Conservation (phyloP, 1,140 invertebrate species). For the Caerostris darwini region DNA sequence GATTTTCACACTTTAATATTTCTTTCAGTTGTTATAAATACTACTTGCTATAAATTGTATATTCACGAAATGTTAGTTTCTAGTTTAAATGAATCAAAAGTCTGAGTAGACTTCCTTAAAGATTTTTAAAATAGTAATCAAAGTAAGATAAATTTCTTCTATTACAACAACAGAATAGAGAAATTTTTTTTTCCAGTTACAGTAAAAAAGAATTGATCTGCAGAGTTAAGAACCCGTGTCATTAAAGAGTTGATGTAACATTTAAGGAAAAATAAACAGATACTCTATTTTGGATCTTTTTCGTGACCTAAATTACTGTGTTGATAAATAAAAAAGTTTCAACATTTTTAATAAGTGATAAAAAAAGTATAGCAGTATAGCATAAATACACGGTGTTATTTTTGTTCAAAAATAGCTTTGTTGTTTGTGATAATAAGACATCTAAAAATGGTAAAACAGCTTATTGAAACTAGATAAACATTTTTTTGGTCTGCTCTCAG, state of each 20-base stretch:
- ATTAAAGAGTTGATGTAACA: background rate
- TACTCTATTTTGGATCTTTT: background rate
- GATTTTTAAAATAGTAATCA: too few relatives aligned
- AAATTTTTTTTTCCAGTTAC: background rate
- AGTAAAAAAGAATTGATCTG: background rate
- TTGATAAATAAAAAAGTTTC: background rate
- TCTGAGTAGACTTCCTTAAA: too few relatives aligned
- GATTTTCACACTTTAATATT: too few relatives aligned
- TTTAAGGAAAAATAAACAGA: background rate
- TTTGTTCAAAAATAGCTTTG: background rate
- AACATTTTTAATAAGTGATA: background rate
- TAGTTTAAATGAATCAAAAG: too few relatives aligned
- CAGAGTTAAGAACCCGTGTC: background rate
- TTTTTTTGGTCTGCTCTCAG: too few relatives aligned
- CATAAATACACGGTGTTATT: background rate
- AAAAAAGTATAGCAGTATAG: background rate
- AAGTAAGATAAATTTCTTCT: too few relatives aligned
- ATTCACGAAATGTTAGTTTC: too few relatives aligned
- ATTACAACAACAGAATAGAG: background rate
- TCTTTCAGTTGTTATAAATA: too few relatives aligned
- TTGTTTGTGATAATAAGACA: too few relatives aligned
- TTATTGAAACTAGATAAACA: too few relatives aligned
- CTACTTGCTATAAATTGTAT: too few relatives aligned
- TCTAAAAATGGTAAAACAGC: too few relatives aligned
- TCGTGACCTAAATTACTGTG: background rate